Conservation (phyloP, 2,797 vertebrate species). For the Darevskia nairensis region DNA sequence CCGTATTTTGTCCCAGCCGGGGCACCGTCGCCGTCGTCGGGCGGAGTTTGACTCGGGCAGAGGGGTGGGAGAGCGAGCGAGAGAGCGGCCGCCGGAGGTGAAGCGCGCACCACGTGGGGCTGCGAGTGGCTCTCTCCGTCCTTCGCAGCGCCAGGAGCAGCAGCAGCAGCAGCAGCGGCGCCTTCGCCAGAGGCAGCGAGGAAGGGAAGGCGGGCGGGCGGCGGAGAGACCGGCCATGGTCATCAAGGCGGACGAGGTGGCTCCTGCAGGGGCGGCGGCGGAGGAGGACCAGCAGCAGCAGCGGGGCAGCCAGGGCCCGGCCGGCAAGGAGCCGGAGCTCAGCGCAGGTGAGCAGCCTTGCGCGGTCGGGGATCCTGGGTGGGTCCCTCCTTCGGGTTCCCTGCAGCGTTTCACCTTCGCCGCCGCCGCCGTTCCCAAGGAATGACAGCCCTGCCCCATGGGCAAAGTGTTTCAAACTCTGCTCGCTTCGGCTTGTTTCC, state of each 20-base stretch:
- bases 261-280: slow-evolving; percentile 80
- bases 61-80: background rate
- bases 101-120: slow-evolving; percentile 79
- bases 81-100: slow-evolving; percentile 68
- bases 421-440: too few species aligned
- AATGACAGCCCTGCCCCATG: too few species aligned
- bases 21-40: slow-evolving; percentile 64
- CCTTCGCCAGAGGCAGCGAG: background rate
- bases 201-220: too few species aligned
- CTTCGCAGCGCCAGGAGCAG: slow-evolving; percentile 62
- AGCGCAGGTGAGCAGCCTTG: background rate
- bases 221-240: slow-evolving; percentile 83
- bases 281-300: slow-evolving; percentile 67
- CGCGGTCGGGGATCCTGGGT: too few species aligned
- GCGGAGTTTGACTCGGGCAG: background rate
- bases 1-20: slow-evolving; percentile 66
- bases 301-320: slow-evolving; percentile 50
- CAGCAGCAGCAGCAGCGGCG: slow-evolving; percentile 30
- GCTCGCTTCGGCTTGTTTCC: too few species aligned
- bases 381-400: too few species aligned
- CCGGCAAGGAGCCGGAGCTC: background rate
- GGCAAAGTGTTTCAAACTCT: too few species aligned
- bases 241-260: slow-evolving; percentile 94
- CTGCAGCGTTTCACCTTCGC: too few species aligned
- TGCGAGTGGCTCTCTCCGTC: slow-evolving; percentile 71